These are phyloP conservation scores for Porphyrio hochstetteri DNA, from an alignment of 2,113 vertebrate species.

Conservation along the genomic window DNA sequence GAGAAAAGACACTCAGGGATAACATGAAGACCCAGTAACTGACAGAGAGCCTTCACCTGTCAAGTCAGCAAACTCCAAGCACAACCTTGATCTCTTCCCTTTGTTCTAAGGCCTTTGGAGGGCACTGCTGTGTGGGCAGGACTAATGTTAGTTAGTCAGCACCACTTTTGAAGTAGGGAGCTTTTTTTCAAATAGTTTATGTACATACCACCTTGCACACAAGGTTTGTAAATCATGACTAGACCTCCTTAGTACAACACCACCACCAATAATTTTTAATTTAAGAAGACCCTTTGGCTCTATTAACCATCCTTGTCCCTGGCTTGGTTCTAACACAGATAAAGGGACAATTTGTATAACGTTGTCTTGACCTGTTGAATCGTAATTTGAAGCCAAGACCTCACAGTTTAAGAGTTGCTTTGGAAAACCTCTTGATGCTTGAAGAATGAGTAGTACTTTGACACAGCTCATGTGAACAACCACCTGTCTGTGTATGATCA, in stretches of 20 bases:
- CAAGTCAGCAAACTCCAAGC: neutral
- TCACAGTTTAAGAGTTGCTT: neutral
- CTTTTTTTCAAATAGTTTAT: neutral
- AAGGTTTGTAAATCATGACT: neutral
- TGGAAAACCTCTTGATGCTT: neutral
- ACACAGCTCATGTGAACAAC: neutral
- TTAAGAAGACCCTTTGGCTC: neutral
- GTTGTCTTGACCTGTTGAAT: neutral
- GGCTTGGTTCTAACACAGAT: accelerated
- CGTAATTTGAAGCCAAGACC: neutral
- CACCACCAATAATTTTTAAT: neutral
- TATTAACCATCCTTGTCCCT: neutral
- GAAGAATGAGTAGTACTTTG: neutral
- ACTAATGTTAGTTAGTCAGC: neutral
- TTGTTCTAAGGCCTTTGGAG: neutral
- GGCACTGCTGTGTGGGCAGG: neutral
- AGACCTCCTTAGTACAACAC: neutral
- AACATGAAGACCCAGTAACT: neutral
- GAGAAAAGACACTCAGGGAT: neutral
- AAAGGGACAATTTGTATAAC: neutral
- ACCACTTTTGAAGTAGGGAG: neutral
- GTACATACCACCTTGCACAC: neutral
- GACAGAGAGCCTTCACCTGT: neutral
- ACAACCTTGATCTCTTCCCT: neutral
- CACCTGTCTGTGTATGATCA: neutral